Percentiles rank a stretch among this genome's conserved stretches.
Evolutionary conservation across 2,888 invertebrate species (phyloP).

Genomic region (Drosophila prostipennis): DNA sequence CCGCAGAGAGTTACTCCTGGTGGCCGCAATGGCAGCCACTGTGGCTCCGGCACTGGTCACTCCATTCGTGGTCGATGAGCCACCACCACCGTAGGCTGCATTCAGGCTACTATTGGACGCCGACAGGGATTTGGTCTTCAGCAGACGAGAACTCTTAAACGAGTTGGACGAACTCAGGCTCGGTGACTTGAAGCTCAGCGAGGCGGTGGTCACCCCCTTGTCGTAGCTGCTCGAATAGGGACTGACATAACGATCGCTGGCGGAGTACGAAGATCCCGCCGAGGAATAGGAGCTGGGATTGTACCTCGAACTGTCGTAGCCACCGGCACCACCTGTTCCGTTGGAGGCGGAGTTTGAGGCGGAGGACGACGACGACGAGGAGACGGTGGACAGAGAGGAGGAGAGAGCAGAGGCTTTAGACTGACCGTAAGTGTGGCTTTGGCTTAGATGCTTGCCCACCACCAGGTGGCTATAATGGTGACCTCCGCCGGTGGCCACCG

Average conservation of each 20-base stretch:
- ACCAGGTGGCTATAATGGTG: slow-evolving; percentile 63
- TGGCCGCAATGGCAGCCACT: slow-evolving; percentile 82
- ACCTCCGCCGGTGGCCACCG: slow-evolving; percentile 2
- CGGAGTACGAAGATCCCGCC: slow-evolving; percentile 72
- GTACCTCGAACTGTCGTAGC: slow-evolving; percentile 78
- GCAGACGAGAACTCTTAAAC: slow-evolving; percentile 71
- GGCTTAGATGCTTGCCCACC: slow-evolving; percentile 55
- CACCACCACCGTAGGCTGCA: slow-evolving; percentile 40
- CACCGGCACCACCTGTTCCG: slow-evolving; percentile 50
- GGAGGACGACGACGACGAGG: slow-evolving; percentile 42
- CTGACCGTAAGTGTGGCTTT: slow-evolving; percentile 59
- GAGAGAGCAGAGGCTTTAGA: slow-evolving; percentile 64
- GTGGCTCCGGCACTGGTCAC: slow-evolving; percentile 75
- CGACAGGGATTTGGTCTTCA: slow-evolving; percentile 79
- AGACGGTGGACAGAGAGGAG: slow-evolving; percentile 52
- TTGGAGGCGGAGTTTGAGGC: slow-evolving; percentile 40
- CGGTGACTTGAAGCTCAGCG: slow-evolving; percentile 80
- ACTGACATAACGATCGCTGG: slow-evolving; percentile 82
- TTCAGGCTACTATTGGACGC: slow-evolving; percentile 82
- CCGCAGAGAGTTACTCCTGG: slow-evolving; percentile 83
- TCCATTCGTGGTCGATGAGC: slow-evolving; percentile 29
- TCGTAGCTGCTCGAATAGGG: slow-evolving; percentile 83
- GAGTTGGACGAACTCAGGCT: slow-evolving; percentile 72
- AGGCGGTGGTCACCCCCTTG: slow-evolving; percentile 84
- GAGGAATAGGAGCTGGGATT: slow-evolving; percentile 62